Conservation (phyloP, 2,797 vertebrate genomes). For the Lepus townsendii region DNA sequence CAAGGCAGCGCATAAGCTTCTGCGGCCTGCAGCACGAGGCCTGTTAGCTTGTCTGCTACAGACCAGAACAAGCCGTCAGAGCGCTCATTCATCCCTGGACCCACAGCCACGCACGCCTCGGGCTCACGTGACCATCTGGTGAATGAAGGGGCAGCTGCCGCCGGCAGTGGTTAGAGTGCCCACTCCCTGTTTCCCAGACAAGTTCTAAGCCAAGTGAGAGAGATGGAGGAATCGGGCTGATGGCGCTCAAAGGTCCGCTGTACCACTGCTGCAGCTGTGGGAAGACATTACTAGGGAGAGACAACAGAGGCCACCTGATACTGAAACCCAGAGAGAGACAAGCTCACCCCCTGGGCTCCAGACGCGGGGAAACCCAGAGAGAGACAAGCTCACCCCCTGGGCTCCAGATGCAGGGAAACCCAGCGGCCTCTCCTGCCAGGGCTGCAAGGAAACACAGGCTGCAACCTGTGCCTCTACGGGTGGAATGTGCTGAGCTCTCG, state of each 20-base stretch:
- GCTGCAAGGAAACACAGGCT: background rate
- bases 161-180: background rate
- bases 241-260: background rate
- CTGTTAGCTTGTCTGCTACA: background rate
- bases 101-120: background rate
- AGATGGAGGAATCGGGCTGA: background rate
- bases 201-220: background rate
- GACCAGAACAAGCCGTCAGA: background rate
- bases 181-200: background rate
- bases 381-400: background rate
- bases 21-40: rapidly evolving
- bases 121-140: background rate
- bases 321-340: background rate
- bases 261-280: background rate
- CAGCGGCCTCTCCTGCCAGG: too few relatives aligned
- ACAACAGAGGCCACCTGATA: background rate
- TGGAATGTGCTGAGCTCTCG: background rate
- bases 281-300: background rate
- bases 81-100: background rate
- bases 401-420: background rate
- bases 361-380: background rate
- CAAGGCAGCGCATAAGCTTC: too few relatives aligned
- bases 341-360: too few relatives aligned
- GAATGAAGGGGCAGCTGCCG: background rate
- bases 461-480: background rate